phyloP scores from a whole-genome alignment of 2,888 invertebrate genomes.

The Muschampia plurimacula region DNA sequence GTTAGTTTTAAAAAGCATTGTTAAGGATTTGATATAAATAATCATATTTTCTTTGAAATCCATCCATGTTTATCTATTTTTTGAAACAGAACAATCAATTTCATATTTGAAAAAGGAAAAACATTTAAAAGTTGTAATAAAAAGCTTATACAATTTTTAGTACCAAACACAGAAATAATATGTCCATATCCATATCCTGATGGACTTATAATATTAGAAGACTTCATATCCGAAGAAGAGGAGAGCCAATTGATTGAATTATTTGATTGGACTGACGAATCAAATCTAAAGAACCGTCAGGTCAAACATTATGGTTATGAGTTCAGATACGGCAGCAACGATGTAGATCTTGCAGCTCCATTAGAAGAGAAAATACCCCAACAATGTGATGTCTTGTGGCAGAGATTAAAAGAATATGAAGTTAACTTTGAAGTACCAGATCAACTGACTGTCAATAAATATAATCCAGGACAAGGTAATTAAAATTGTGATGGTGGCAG shows the following conservation, averaged over 20 bases:
- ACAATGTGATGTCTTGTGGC: slow-evolving; percentile 88
- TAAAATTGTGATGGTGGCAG: not conserved
- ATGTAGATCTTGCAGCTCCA: slow-evolving; percentile 90
- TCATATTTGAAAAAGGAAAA: no score
- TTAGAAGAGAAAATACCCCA: slow-evolving; percentile 89
- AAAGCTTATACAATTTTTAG: slow-evolving; percentile 56
- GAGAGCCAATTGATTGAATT: slow-evolving; percentile 87
- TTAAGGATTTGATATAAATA: no score
- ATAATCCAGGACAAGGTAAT: slow-evolving; percentile 93
- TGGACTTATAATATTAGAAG: slow-evolving; percentile 88
- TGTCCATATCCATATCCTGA: slow-evolving; percentile 81
- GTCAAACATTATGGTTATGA: slow-evolving; percentile 97
- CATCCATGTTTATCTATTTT: not conserved
- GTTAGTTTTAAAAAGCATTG: no score
- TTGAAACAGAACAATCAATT: not conserved
- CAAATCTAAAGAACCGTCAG: slow-evolving; percentile 90
- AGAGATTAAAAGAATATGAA: slow-evolving; percentile 76
- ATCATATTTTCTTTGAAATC: not conserved
- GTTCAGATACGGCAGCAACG: slow-evolving; percentile 95
- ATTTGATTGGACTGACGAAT: slow-evolving; percentile 81
- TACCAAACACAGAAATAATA: slow-evolving; percentile 67
- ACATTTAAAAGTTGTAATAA: no score
- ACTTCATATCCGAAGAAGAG: slow-evolving; percentile 90
- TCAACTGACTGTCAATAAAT: slow-evolving; percentile 94
- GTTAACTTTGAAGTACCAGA: slow-evolving; percentile 86